These are phyloP conservation scores for Sclerurus mexicanus DNA, from an alignment of 2,113 vertebrate species.

Conservation along the genomic window DNA sequence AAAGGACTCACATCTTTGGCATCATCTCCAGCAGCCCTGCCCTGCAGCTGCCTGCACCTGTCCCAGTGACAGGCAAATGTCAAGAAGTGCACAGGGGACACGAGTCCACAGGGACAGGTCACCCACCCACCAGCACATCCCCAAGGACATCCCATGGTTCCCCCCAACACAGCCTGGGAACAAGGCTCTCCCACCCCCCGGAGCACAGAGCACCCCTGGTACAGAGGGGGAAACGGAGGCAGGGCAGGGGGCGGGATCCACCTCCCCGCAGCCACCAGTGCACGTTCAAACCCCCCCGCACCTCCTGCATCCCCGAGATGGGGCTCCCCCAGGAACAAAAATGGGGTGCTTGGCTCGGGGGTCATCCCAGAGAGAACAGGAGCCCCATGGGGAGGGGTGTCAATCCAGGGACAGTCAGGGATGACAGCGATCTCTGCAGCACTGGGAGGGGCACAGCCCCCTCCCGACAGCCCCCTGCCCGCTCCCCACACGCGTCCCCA, in stretches of 20 bases:
- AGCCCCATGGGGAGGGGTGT: accelerated
- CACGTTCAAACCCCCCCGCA: background rate
- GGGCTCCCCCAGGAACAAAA: background rate
- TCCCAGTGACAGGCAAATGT: background rate
- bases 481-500: background rate
- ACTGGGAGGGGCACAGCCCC: background rate
- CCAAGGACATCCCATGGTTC: background rate
- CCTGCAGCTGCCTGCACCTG: background rate
- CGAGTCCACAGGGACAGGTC: accelerated
- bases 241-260: accelerated
- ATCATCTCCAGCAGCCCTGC: background rate
- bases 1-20: accelerated
- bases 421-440: accelerated
- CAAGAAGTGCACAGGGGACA: background rate
- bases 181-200: background rate
- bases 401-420: accelerated
- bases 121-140: accelerated
- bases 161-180: accelerated
- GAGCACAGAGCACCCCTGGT: accelerated
- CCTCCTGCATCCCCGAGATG: accelerated
- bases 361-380: background rate
- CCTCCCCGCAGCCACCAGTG: background rate
- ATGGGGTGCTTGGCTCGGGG: accelerated
- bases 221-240: background rate
- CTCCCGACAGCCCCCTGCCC: background rate